Conservation (phyloP, 2,113 vertebrate species). For the Amblyornis subalaris region DNA sequence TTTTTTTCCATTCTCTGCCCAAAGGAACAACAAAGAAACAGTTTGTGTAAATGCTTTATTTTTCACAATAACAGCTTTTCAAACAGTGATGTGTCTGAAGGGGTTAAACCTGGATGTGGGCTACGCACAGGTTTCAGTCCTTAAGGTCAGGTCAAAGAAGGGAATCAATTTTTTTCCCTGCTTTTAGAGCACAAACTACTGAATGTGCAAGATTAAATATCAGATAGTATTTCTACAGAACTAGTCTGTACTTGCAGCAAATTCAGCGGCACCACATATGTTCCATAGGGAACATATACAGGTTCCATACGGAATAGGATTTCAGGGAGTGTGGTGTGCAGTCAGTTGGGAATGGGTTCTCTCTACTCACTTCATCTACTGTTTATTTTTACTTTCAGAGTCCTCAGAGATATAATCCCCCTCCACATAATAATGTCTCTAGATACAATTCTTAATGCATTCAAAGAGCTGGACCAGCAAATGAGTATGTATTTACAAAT, state of each 20-base stretch:
- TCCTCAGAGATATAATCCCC: neutral
- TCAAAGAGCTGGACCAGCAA: neutral
- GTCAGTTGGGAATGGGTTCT: neutral
- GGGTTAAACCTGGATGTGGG: neutral
- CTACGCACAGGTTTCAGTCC: neutral
- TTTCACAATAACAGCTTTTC: neutral
- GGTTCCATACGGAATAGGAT: neutral
- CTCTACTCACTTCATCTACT: neutral
- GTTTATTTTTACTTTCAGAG: neutral
- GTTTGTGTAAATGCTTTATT: neutral
- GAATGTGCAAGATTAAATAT: neutral
- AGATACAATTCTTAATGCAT: neutral
- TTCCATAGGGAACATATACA: neutral
- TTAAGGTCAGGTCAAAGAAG: neutral
- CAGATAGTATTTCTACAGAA: neutral
- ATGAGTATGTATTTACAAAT: neutral
- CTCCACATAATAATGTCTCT: neutral
- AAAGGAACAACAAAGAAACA: neutral
- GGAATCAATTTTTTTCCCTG: neutral
- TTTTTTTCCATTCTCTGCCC: neutral
- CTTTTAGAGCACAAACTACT: neutral
- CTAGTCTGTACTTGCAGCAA: neutral
- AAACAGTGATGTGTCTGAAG: neutral
- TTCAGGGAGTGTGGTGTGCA: neutral
- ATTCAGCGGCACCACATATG: neutral